These are phyloP conservation scores for Marronus borbonicus DNA, from an alignment of 2,888 invertebrate genomes.

Conservation along the genomic window DNA sequence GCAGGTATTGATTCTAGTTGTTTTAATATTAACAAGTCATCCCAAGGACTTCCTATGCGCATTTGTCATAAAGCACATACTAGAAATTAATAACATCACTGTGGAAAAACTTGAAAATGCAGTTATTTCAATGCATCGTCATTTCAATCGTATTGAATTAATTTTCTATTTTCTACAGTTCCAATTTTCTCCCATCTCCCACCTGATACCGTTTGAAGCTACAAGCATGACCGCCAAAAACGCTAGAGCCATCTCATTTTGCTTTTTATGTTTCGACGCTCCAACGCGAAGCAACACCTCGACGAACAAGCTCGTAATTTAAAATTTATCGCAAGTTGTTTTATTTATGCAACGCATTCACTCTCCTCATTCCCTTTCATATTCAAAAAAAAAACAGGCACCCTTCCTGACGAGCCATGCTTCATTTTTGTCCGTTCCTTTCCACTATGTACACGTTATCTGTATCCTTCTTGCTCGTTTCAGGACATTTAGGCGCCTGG, in stretches of 20 bases:
- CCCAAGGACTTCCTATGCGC: too few species aligned
- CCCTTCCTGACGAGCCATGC: neutral
- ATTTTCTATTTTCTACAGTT: too few species aligned
- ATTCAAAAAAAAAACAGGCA: neutral
- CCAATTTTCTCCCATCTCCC: too few species aligned
- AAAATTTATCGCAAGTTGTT: conserved; percentile 41
- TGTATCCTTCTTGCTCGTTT: neutral
- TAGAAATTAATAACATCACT: too few species aligned
- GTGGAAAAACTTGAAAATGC: too few species aligned
- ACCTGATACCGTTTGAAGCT: too few species aligned
- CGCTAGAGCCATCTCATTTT: conserved; percentile 30
- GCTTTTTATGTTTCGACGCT: conserved; percentile 21
- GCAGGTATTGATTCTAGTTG: too few species aligned
- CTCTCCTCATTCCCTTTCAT: neutral
- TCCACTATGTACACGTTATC: neutral
- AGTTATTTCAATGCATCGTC: too few species aligned
- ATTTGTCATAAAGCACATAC: too few species aligned
- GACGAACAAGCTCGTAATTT: conserved; percentile 25
- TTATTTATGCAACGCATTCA: conserved; percentile 29
- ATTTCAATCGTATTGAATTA: too few species aligned
- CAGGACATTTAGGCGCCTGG: neutral
- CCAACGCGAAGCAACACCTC: conserved; percentile 9
- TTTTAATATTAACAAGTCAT: too few species aligned
- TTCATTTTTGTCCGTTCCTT: neutral
- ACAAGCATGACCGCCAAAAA: neutral